Conservation (phyloP, 2,888 invertebrate genomes). For the Philereme vetulata region DNA sequence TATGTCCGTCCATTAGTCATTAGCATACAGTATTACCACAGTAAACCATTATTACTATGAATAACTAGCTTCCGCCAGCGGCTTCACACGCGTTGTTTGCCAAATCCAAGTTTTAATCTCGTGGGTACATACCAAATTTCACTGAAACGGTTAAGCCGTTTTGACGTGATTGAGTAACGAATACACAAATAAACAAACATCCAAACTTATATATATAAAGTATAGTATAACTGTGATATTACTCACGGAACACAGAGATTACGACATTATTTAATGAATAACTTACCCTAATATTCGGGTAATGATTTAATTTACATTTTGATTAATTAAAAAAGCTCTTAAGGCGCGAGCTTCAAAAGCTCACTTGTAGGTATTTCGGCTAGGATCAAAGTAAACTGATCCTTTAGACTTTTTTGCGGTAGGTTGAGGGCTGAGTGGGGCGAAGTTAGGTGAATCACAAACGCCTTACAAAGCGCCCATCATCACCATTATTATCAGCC, state of each 20-base stretch:
- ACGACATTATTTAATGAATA: slow-evolving; percentile 27
- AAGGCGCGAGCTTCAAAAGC: slow-evolving; percentile 26
- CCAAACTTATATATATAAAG: too few species aligned
- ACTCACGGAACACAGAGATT: slow-evolving; percentile 26
- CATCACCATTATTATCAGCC: too few species aligned
- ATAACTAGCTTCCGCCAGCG: not conserved
- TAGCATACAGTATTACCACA: slow-evolving; percentile 1
- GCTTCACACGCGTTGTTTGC: too few species aligned
- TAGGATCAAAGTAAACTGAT: slow-evolving; percentile 41
- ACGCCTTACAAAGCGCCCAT: too few species aligned
- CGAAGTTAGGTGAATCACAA: too few species aligned
- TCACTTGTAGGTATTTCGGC: slow-evolving; percentile 9
- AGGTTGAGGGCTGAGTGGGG: slow-evolving; percentile 33
- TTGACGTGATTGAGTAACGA: too few species aligned
- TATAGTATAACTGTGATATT: slow-evolving; percentile 1
- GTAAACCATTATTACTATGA: slow-evolving; percentile 14
- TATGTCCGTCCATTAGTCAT: slow-evolving; percentile 29
- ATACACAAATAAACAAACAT: too few species aligned
- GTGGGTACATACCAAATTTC: too few species aligned
- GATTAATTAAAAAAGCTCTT: slow-evolving; percentile 38
- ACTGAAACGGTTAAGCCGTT: too few species aligned
- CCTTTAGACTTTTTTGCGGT: slow-evolving; percentile 33
- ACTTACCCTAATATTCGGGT: slow-evolving; percentile 23
- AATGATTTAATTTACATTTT: slow-evolving; percentile 34
- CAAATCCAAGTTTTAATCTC: too few species aligned